Percentiles rank a stretch among this genome's conserved stretches.
Conservation (phyloP, 2,113 vertebrate genomes). For the Tyrannus savana region DNA sequence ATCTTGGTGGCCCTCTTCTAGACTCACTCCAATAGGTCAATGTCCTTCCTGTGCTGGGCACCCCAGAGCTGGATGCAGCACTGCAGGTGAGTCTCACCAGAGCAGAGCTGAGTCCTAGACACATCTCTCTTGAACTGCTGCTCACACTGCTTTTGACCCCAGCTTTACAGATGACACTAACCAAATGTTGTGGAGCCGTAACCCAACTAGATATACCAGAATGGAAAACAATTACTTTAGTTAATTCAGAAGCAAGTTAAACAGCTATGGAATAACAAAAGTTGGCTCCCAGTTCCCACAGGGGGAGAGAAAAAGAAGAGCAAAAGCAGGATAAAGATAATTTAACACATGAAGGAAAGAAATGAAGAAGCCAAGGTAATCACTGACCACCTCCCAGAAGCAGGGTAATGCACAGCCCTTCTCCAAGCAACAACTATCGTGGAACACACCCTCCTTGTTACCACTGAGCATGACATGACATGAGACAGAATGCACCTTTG, state of each 20-base stretch:
- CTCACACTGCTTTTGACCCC: background rate
- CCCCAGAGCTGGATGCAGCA: background rate
- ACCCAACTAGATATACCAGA: background rate
- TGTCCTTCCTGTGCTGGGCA: background rate
- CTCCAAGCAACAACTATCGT: background rate
- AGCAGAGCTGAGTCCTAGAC: too few relatives aligned
- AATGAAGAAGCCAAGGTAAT: background rate
- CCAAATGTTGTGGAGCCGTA: background rate
- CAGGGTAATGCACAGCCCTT: background rate
- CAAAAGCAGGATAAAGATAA: background rate
- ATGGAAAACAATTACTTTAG: background rate
- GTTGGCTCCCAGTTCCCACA: background rate
- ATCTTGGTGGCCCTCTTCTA: background rate
- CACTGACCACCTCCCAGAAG: background rate
- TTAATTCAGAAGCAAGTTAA: background rate
- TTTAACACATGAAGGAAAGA: background rate
- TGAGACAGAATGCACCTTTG: fast-evolving
- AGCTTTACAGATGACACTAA: background rate
- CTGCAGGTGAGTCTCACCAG: background rate
- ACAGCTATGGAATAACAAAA: background rate
- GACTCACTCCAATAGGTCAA: background rate
- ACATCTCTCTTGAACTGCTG: background rate
- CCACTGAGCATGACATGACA: background rate
- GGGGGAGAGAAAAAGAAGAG: background rate
- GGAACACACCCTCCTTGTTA: background rate